phyloP scores from a whole-genome alignment of 35 echinoderm and acorn worm species.

The Amphiura filiformis region DNA sequence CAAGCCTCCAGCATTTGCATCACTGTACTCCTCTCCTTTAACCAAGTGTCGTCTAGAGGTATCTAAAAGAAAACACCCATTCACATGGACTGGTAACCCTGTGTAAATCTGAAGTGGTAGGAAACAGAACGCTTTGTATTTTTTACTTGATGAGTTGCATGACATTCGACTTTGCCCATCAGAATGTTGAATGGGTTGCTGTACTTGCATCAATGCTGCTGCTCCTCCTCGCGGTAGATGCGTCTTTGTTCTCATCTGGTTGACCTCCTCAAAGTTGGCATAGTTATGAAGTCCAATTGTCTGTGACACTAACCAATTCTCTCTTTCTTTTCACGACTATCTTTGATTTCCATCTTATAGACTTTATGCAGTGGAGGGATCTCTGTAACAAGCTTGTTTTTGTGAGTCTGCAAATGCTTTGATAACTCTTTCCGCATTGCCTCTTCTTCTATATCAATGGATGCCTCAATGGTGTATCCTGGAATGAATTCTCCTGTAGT shows the following conservation, averaged over 20 bases:
- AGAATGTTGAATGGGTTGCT: neutral
- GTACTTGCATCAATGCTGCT: slow-evolving; percentile 11
- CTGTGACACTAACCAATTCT: slow-evolving; percentile 37
- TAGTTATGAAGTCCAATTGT: slow-evolving; percentile 2
- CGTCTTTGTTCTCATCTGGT: neutral
- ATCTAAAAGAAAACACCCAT: slow-evolving; percentile 44
- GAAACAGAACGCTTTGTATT: slow-evolving; percentile 64
- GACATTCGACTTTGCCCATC: too few species aligned
- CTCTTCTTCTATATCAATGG: neutral
- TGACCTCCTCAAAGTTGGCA: neutral
- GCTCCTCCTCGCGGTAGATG: neutral
- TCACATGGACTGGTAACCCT: slow-evolving; percentile 50
- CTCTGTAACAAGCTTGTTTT: neutral
- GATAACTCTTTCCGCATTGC: neutral
- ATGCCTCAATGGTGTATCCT: neutral
- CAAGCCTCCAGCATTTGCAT: neutral
- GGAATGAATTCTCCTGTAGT: neutral
- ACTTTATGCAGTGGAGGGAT: neutral
- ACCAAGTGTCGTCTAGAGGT: neutral
- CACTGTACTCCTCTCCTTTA: neutral
- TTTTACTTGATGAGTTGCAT: neutral
- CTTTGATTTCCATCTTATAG: slow-evolving; percentile 23
- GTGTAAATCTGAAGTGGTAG: slow-evolving; percentile 56
- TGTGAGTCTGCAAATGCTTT: neutral
- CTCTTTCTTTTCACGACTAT: neutral